Base-by-base conservation (phyloP, 1,140 invertebrate species). In the Phocides pigmalion region DNA sequence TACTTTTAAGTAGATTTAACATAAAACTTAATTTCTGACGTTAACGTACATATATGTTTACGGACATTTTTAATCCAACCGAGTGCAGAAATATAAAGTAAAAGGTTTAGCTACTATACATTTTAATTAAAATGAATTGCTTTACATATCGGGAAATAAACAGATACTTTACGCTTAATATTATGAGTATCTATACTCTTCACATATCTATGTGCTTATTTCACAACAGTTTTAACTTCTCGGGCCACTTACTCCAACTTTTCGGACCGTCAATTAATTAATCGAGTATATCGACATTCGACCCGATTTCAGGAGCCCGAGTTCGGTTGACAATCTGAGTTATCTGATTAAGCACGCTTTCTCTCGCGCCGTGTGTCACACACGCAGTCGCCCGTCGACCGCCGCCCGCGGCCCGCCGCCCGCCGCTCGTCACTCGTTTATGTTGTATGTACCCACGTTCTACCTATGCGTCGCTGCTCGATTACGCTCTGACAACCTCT, bases 311-410 rank as follows among this genome's bases (percentile, higher is more conserved):
- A 88, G 88, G 86, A 88, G 88, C 82, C 74, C 82, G 81, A 82
- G 78, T 84, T 79, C 81, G 84, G 86, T 89, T 89, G 88, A 91
- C 89, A 89, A 89, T 86, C 81, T 86, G 78, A 87, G 79, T 89
- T 91, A 89, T 91, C 89, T 91, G 87, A 91, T 91, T 84, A 84
- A 91, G 82, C 87, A 89, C 89, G 89, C 89, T 91, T 91, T 91
- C 89, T 89, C 89, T 84, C 68, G 78, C 71, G 70, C 74, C 49
- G 49, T 51, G 73, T 78, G 72, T 79, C 76, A 81, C 74, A 66
- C 65, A 62, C 72, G 22, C 37, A 53, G 67, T 41, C n/a, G n/a
- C n/a, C n/a, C n/a, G n/a, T n/a, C n/a, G n/a, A n/a, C 28, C 28
- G 46, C 47, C 41, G 64, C 47, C 59, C 49, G 51, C 51, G 9